phyloP scores from a whole-genome alignment of 2,113 vertebrate genomes.

The Rhombomys opimus region DNA sequence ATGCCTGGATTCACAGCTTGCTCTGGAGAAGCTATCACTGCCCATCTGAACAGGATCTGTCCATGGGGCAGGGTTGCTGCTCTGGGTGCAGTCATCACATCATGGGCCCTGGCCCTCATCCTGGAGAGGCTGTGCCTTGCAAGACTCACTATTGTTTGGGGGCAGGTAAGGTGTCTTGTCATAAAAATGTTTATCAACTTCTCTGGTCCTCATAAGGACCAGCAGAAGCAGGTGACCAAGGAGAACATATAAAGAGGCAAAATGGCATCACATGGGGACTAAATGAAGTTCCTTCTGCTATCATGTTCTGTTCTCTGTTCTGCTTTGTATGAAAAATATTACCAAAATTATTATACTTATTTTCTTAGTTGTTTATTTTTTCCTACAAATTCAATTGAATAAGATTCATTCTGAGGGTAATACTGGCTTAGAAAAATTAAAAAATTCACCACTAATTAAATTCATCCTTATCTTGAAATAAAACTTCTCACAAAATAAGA shows the following conservation, averaged over 20 bases:
- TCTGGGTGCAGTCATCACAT: background rate
- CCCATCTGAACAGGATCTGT: background rate
- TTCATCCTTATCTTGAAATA: background rate
- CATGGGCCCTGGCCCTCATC: background rate
- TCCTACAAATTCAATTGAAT: background rate
- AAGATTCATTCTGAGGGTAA: background rate
- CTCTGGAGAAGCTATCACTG: background rate
- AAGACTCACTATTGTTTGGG: background rate
- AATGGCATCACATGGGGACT: background rate
- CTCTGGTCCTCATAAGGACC: background rate
- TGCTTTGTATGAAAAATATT: background rate
- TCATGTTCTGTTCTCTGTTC: background rate
- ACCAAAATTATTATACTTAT: background rate
- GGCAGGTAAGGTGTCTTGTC: background rate
- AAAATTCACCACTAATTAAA: background rate
- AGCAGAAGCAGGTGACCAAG: background rate
- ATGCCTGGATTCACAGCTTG: background rate
- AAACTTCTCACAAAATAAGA: slow-evolving; percentile 14
- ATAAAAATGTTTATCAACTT: background rate
- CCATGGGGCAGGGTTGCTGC: background rate
- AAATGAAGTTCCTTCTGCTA: background rate
- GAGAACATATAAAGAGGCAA: background rate
- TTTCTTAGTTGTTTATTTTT: background rate
- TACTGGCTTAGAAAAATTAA: background rate
- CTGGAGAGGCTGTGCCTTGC: too few species aligned